Evolutionary conservation across 1,140 invertebrate species (phyloP).

Genomic region (fruit fly (Drosophila melanogaster)): DNA sequence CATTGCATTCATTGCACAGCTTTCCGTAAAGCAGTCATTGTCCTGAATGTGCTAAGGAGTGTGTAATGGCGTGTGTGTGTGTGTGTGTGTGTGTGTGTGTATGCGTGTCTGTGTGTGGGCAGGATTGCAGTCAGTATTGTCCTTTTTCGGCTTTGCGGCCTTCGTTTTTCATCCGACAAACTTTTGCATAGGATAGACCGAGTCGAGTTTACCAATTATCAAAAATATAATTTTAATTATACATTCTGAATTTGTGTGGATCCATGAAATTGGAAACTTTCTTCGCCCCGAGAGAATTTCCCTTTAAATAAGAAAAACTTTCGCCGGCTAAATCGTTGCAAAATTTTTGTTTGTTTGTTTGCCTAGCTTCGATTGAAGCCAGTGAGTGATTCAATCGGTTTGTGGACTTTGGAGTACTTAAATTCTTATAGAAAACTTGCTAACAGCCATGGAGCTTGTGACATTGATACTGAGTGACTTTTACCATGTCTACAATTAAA

Average conservation of each 20-base stretch:
- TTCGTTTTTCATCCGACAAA: constrained; percentile 20
- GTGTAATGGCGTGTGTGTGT: neutral
- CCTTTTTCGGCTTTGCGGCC: constrained; percentile 7
- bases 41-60: constrained; percentile 4
- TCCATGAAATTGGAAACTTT: constrained; percentile 22
- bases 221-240: constrained; percentile 53
- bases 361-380: neutral
- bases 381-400: constrained; percentile 1
- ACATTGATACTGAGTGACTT: neutral
- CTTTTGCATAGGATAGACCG: constrained; percentile 9
- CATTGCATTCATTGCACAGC: constrained; percentile 35
- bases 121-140: constrained; percentile 15
- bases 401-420: constrained; percentile 11
- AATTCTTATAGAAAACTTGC: neutral
- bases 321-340: constrained; percentile 8
- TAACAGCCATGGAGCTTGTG: neutral
- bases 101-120: neutral
- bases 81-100: neutral
- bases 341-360: constrained; percentile 18
- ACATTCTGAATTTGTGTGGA: constrained; percentile 30
- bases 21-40: constrained; percentile 37
- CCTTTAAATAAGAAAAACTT: constrained; percentile 8
- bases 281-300: constrained; percentile 2
- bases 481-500: neutral
- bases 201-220: constrained; percentile 41